These are phyloP conservation scores for Orius laevigatus DNA, from an alignment of 1,140 invertebrate species.

Conservation along the genomic window DNA sequence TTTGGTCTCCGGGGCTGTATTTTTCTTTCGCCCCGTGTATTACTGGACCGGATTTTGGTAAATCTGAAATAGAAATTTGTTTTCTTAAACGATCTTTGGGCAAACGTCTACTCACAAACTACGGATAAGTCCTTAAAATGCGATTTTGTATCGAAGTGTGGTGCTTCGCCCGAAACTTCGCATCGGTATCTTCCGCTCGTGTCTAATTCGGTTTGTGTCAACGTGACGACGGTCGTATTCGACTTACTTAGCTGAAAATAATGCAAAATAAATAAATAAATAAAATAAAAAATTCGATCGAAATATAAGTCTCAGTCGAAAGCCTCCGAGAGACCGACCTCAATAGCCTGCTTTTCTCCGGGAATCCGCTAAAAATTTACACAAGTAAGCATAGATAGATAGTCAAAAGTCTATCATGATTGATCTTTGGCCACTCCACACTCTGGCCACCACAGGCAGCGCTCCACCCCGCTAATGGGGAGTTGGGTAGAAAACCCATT, in stretches of 20 bases:
- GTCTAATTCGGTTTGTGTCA: slow-evolving; percentile 41
- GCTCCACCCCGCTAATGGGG: too few relatives aligned
- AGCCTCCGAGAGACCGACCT: too few relatives aligned
- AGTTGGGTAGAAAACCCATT: too few relatives aligned
- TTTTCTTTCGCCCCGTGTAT: slow-evolving; percentile 49
- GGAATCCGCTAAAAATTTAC: too few relatives aligned
- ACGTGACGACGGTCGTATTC: slow-evolving; percentile 27
- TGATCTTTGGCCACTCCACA: too few relatives aligned
- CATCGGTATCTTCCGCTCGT: slow-evolving; percentile 51
- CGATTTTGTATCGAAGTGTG: slow-evolving; percentile 44
- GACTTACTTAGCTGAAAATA: slow-evolving; percentile 8
- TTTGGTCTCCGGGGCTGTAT: slow-evolving; percentile 49
- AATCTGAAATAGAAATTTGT: slow-evolving; percentile 31
- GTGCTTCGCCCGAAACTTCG: slow-evolving; percentile 56
- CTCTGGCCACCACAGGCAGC: too few relatives aligned
- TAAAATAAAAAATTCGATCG: neutral
- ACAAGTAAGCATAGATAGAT: too few relatives aligned
- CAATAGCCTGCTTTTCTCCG: too few relatives aligned
- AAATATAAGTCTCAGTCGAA: too few relatives aligned
- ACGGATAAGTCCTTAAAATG: slow-evolving; percentile 48
- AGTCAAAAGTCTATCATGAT: too few relatives aligned
- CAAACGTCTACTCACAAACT: slow-evolving; percentile 37
- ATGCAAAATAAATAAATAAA: neutral
- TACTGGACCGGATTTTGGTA: slow-evolving; percentile 45
- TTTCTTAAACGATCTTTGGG: too few relatives aligned